Evolutionary conservation across 2,888 invertebrate genomes (phyloP).

Genomic region (Creontiades dilutus): DNA sequence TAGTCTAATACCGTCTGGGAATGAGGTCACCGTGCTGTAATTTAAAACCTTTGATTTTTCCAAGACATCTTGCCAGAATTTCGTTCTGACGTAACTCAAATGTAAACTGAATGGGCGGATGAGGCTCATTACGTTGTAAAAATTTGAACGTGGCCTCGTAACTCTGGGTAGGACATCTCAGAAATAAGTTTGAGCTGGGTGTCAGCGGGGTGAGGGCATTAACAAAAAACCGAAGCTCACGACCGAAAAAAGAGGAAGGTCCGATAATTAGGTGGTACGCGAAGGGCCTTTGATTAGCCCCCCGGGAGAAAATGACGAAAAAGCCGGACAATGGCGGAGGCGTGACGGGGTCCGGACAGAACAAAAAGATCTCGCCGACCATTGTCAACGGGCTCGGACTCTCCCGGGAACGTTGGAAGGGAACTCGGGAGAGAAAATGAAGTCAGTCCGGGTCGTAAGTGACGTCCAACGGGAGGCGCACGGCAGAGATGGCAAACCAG

Average conservation of each 20-base stretch:
- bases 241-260: conserved; percentile 29
- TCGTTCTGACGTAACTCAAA: too few species aligned
- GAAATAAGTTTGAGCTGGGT: background rate
- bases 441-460: conserved; percentile 1
- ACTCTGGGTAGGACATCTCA: background rate
- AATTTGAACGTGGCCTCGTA: too few species aligned
- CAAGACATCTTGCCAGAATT: too few species aligned
- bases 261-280: conserved; percentile 24
- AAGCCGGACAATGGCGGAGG: conserved; percentile 6
- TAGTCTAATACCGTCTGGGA: too few species aligned
- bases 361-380: background rate
- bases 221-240: conserved; percentile 27
- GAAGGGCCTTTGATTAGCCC: conserved; percentile 20
- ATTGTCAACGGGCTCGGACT: conserved; percentile 12
- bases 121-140: too few species aligned
- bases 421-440: background rate
- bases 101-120: too few species aligned
- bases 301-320: background rate
- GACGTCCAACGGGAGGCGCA: background rate
- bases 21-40: too few species aligned
- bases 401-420: background rate
- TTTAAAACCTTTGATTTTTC: too few species aligned
- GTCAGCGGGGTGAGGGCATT: background rate
- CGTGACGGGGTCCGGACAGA: conserved; percentile 2
- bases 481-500: background rate